phyloP scores from a whole-genome alignment of 2,888 invertebrate species.

The Morpho helenor region DNA sequence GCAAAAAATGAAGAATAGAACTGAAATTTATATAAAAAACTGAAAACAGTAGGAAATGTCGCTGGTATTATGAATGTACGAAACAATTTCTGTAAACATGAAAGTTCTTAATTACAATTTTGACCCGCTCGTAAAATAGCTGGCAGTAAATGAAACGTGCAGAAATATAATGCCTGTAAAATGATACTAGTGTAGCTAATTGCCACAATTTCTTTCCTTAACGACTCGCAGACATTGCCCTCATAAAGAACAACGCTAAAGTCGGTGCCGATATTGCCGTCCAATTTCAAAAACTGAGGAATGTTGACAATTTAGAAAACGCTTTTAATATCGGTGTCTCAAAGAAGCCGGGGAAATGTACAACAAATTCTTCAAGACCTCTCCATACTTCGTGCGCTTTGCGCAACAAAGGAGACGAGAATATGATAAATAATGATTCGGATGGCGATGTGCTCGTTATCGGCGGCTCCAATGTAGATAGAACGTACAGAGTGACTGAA shows the following conservation, averaged over 20 bases:
- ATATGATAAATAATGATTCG: slow-evolving; percentile 24
- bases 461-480: slow-evolving; percentile 89
- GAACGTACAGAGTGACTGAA: slow-evolving; percentile 82
- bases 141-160: slow-evolving; percentile 50
- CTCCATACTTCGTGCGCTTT: slow-evolving; percentile 50
- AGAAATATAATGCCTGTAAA: slow-evolving; percentile 46
- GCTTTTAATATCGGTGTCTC: slow-evolving; percentile 45
- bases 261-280: slow-evolving; percentile 90
- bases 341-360: slow-evolving; percentile 30
- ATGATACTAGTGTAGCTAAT: slow-evolving; percentile 52
- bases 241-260: slow-evolving; percentile 95
- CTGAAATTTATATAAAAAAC: background rate
- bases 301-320: slow-evolving; percentile 42
- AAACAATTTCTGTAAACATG: slow-evolving; percentile 37
- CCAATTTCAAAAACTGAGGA: slow-evolving; percentile 73
- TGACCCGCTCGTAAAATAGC: slow-evolving; percentile 35
- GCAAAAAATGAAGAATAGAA: background rate
- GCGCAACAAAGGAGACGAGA: slow-evolving; percentile 19
- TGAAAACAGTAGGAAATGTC: too few relatives aligned
- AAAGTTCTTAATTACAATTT: slow-evolving; percentile 44
- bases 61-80: background rate
- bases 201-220: slow-evolving; percentile 60
- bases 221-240: slow-evolving; percentile 86
- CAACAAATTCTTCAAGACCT: slow-evolving; percentile 37
- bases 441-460: slow-evolving; percentile 81